phyloP scores from a whole-genome alignment of 2,888 invertebrate genomes.

The Volucella bombylans region DNA sequence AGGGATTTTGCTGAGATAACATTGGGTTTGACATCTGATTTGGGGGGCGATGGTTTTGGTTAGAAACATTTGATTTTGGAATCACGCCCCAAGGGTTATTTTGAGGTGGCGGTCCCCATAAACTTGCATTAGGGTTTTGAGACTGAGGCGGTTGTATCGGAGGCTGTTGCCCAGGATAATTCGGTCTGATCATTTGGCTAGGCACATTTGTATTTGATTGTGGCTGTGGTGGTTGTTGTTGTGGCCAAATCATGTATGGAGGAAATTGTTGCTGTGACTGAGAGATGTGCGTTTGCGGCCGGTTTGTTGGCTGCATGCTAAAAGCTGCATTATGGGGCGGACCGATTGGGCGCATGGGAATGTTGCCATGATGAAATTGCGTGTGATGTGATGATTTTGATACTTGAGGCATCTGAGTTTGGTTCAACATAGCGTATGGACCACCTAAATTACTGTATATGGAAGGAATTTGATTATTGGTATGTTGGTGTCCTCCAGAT shows the following conservation, averaged over 20 bases:
- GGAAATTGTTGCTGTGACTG: constrained; percentile 78
- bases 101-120: constrained; percentile 82
- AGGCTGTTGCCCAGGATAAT: constrained; percentile 74
- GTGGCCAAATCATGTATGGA: constrained; percentile 81
- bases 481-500: constrained; percentile 76
- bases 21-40: constrained; percentile 60
- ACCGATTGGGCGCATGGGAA: constrained; percentile 77
- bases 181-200: constrained; percentile 76
- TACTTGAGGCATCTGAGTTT: constrained; percentile 72
- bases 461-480: constrained; percentile 70
- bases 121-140: constrained; percentile 81
- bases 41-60: constrained; percentile 63
- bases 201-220: constrained; percentile 73
- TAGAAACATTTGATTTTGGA: constrained; percentile 77
- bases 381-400: constrained; percentile 74
- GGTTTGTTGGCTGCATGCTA: constrained; percentile 75
- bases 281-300: constrained; percentile 78
- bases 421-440: constrained; percentile 79
- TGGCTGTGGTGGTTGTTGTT: constrained; percentile 77
- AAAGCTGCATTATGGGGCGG: constrained; percentile 74
- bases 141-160: constrained; percentile 76
- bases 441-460: constrained; percentile 71
- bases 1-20: constrained; percentile 54
- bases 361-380: constrained; percentile 77
- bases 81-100: constrained; percentile 82